These are phyloP conservation scores for Drosophila hamatofila DNA, from an alignment of 2,888 invertebrate genomes.

Conservation along the genomic window DNA sequence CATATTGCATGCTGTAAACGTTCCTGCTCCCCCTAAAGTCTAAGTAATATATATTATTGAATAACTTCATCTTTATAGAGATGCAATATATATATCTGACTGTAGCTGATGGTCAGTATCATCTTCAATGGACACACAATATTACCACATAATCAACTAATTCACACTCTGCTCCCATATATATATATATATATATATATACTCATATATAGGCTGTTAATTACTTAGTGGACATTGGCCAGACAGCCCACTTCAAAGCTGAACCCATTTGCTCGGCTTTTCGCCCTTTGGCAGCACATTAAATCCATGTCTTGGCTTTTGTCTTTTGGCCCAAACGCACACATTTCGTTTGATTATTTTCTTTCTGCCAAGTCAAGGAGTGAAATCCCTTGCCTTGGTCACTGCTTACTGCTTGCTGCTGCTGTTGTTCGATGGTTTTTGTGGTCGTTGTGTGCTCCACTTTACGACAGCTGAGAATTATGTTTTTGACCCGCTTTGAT, in stretches of 20 bases:
- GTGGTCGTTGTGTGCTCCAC: constrained; percentile 53
- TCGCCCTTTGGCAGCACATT: constrained; percentile 7
- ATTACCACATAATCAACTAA: constrained; percentile 4
- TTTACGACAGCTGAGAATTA: constrained; percentile 78
- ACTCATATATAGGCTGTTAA: constrained; percentile 29
- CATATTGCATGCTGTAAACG: neutral
- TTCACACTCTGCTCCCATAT: neutral
- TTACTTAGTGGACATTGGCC: constrained; percentile 46
- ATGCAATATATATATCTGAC: too few relatives aligned
- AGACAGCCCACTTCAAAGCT: constrained; percentile 55
- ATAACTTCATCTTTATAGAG: neutral
- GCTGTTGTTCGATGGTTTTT: constrained; percentile 9
- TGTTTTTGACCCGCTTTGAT: constrained; percentile 66
- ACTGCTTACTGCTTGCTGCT: neutral
- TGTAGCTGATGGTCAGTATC: neutral
- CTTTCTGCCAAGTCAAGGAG: constrained; percentile 13
- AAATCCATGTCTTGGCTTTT: constrained; percentile 38
- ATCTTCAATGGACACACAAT: neutral
- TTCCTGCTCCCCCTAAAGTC: too few relatives aligned
- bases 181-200: neutral
- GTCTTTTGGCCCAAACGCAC: constrained; percentile 19
- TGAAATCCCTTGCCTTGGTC: constrained; percentile 21
- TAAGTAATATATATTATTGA: too few relatives aligned
- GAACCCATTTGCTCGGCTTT: constrained; percentile 19
- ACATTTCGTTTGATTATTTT: constrained; percentile 15